Conservation (phyloP, 2,797 vertebrate species). For the Schizopygopsis malacanthus region DNA sequence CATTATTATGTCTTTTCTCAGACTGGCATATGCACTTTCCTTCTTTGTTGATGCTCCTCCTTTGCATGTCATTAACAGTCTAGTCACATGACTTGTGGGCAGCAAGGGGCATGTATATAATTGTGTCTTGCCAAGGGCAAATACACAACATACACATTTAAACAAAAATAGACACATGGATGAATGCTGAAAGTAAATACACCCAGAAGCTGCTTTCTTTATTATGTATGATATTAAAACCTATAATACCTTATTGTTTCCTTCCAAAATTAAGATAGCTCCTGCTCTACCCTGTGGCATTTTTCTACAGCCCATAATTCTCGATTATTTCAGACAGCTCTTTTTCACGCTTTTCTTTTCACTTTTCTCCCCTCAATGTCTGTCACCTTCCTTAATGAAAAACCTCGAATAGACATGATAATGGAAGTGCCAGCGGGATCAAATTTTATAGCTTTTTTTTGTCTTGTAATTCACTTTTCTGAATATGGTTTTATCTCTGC, state of each 20-base stretch:
- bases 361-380: not conserved
- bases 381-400: slow-evolving; percentile 22
- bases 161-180: slow-evolving; percentile 19
- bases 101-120: slow-evolving; percentile 46
- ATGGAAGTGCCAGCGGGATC: not conserved
- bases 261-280: slow-evolving; percentile 41
- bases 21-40: not conserved
- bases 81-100: slow-evolving; percentile 51
- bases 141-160: slow-evolving; percentile 32
- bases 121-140: slow-evolving; percentile 26
- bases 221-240: slow-evolving; percentile 22
- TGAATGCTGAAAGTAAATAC: not conserved
- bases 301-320: slow-evolving; percentile 4
- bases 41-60: slow-evolving; percentile 23
- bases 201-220: slow-evolving; percentile 26
- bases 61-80: slow-evolving; percentile 42
- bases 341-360: slow-evolving; percentile 5
- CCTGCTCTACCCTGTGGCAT: slow-evolving; percentile 50
- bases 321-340: slow-evolving; percentile 22
- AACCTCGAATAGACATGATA: slow-evolving; percentile 12
- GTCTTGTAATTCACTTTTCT: slow-evolving; percentile 10
- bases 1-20: not conserved
- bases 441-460: not conserved
- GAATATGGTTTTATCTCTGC: not conserved
- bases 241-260: slow-evolving; percentile 13